phyloP scores from a whole-genome alignment of 2,888 invertebrate genomes.

The Caenorhabditis angaria region DNA sequence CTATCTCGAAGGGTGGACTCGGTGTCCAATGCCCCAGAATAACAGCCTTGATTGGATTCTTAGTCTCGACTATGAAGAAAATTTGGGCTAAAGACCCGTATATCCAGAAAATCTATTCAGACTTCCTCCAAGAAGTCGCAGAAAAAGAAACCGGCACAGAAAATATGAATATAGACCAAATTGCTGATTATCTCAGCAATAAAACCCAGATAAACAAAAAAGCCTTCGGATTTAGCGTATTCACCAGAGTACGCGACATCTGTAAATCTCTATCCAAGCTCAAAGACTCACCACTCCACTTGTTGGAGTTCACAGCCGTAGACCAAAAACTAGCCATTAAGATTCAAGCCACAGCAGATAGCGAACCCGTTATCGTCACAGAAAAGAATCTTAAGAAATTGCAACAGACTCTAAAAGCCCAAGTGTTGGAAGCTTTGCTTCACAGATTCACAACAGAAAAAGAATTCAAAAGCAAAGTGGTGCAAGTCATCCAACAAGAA shows the following conservation, averaged over 20 bases:
- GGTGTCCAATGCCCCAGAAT: conserved; percentile 12
- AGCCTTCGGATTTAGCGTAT: conserved; percentile 7
- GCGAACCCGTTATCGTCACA: neutral
- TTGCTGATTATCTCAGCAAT: conserved; percentile 13
- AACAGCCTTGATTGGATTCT: conserved; percentile 9
- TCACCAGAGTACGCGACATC: conserved; percentile 12
- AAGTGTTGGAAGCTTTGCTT: neutral
- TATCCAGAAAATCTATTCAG: conserved; percentile 7
- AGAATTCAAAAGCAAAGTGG: neutral
- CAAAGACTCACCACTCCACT: conserved; percentile 1
- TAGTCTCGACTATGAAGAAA: conserved; percentile 11
- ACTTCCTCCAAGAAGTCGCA: conserved; percentile 5
- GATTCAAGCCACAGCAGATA: conserved; percentile 1
- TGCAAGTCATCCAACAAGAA: neutral
- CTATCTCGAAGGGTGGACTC: conserved; percentile 12
- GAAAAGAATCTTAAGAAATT: conserved; percentile 1
- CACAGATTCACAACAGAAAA: conserved; percentile 7
- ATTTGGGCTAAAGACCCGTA: conserved; percentile 17
- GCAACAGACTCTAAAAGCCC: neutral
- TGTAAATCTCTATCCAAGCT: neutral
- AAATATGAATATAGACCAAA: neutral
- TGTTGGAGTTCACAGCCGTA: neutral
- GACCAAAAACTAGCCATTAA: conserved; percentile 5
- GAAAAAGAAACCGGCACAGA: neutral
- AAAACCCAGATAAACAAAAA: neutral